Evolutionary conservation across 2,797 vertebrate species (phyloP).

Genomic region (Furcifer pardalis): DNA sequence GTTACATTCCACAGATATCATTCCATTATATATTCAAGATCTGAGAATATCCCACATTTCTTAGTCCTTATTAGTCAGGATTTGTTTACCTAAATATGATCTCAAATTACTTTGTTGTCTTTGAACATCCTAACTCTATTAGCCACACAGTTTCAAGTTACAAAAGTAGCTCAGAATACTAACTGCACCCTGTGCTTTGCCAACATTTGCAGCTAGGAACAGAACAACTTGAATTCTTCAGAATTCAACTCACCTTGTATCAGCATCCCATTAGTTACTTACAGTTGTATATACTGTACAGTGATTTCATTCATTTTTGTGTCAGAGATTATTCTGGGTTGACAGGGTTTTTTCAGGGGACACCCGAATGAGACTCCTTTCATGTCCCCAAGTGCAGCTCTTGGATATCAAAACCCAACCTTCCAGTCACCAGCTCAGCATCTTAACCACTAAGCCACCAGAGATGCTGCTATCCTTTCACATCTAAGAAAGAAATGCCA

Average conservation of each 20-base stretch:
- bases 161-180: background rate
- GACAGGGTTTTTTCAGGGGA: too few species aligned
- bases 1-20: background rate
- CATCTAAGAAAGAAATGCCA: too few species aligned
- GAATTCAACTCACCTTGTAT: too few species aligned
- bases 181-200: background rate
- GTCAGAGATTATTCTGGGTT: too few species aligned
- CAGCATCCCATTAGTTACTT: background rate
- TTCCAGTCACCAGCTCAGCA: too few species aligned
- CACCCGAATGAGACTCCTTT: too few species aligned
- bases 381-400: too few species aligned
- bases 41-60: background rate
- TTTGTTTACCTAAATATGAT: background rate
- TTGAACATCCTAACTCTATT: background rate
- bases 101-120: background rate
- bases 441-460: too few species aligned
- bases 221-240: background rate
- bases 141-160: background rate
- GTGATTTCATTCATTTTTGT: too few species aligned
- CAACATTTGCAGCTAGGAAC: background rate
- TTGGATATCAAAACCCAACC: too few species aligned
- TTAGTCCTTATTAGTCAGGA: background rate
- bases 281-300: too few species aligned
- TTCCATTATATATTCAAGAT: background rate
- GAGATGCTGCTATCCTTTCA: too few species aligned